Evolutionary conservation across 2,888 invertebrate genomes (phyloP), one percentile per base, ranked within the genome.

Genomic region (Drosophila helvetica): DNA sequence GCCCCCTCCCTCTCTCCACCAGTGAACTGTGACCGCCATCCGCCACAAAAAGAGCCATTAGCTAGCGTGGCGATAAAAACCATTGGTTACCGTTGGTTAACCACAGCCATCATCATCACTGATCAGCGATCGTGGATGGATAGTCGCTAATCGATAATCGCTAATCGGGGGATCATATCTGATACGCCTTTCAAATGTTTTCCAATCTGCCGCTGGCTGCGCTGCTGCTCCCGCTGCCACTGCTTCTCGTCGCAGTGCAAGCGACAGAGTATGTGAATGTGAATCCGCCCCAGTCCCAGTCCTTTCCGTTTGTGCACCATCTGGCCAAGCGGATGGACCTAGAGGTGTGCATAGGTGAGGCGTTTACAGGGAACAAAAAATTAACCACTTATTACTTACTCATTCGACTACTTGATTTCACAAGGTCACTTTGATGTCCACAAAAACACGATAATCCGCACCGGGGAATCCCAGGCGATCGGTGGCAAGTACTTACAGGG

Each of bases 401-500:
- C 15, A 25, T 45, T 1, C 0, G 2, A 17, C 9, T 5, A 18
- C 4, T 4, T 2, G 18, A 15, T 12, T n/a, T 18, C 17, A 17
- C 17, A 17, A 92, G 92, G 90, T 3, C 91, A 90, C 88, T 98
- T 97, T 92, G 96, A 96, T 92, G 94, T 98, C 77, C 96, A 96
- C 92, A 94, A 94, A 87, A 96, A 97, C 92, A 97, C 97, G 91
- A 98, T 98, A 87, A 98, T 98, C 89, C 94, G 97, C 88, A 97
- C 97, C 1, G 96, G 96, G 89, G 98, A 98, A 92, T 98, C 98
- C 0, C 94, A 95, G 88, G 95, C 95, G 57, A 95, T 97, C 94
- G 98, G 98, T 59, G 98, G 98, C 58, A 96, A 96, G 90, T 98
- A 96, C 92, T 93, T 98, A 53, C 96, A 96, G 90, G 97, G 97